Evolutionary conservation across 2,113 vertebrate species (phyloP), one percentile per base, ranked within the genome.

Genomic region (Varanus komodoensis): DNA sequence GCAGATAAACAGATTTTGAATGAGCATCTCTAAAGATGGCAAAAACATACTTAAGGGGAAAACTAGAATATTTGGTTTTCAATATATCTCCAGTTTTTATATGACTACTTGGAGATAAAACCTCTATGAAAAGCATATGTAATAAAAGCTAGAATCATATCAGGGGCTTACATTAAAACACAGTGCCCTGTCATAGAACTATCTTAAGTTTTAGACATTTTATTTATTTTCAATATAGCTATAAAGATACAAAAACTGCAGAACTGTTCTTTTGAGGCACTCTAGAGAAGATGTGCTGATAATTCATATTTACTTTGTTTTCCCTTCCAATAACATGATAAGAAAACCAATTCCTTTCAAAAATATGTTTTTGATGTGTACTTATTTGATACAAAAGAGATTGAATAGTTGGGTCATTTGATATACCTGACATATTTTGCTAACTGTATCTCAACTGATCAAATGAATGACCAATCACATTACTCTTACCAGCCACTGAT

Each of bases 11-110:
- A 91, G 89, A 92, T 92, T 94, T 25, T 68, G 68, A 75, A 82
- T 2, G 27, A 91, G 89, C 34, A 78, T 92, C 77, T 92, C 79
- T 44, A 92, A 93, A 87, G 87, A 92, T 48, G 54, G 87, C 88
- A 91, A 4, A 95, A 93, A 94, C 87, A 80, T 88, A 87, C 93
- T 92, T 9, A 17, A 64, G 54, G 93, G 2, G 14, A 93, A 93
- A 95, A 29, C 79, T 57, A 69, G 9, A 94, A 93, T 89, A 86
- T 84, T 94, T 92, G 93, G 87, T 90, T 93, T 89, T 87, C 91
- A 90, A 88, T 84, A 94, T 92, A 87, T 88, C 93, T 79, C 0
- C 0, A 92, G 94, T 85, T 96, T 94, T 95, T 74, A 73, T 87
- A 67, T 57, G 77, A 92, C 86, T 3, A 94, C 91, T 91, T 92